Base-by-base conservation (phyloP, 2,888 invertebrate species). In the Acleris cristana region DNA sequence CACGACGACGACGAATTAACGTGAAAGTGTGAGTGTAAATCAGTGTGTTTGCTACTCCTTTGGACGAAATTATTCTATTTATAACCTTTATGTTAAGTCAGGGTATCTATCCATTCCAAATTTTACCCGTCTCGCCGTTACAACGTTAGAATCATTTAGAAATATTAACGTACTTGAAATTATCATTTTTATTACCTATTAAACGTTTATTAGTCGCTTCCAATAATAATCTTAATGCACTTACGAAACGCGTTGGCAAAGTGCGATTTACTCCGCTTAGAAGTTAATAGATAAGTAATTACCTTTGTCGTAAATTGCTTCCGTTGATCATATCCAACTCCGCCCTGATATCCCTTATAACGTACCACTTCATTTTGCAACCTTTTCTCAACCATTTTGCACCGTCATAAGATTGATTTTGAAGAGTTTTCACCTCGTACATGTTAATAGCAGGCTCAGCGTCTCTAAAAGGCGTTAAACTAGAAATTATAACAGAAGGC, bases 271-370 rank as follows among this genome's bases (percentile, higher is more conserved):
- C 65, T 55, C 54, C 66, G 52, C 56, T 66, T 57, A 57, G 56
- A 51, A 64, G 57, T 70, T 67, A 70, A 70, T 70, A 66, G 70
- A 67, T 70, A 40, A 12, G 14, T 40, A 67, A 70, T 70, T 60
- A 70, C 64, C 61, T 70, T 70, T 67, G 64, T 70, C 60, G 70
- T 70, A 70, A 70, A 67, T 70, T 70, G 67, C 67, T 70, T 55
- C 70, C 63, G 66, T 54, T 52, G 70, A 70, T 70, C 45, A 55
- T 70, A 70, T 70, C 70, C 55, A 58, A 59, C 62, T 61, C 61
- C 51, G 66, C 56, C 62, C 45, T 55, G 66, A 62, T 66, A 62
- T 56, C 61, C 61, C 62, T 66, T 52, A 65, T 65, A 40, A 65
- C 51, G 44, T 55, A 40, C 53, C 60, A 60, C 53, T 40, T 19